Base-by-base conservation (phyloP, 1,140 invertebrate genomes). In the Drosophila dunni region DNA sequence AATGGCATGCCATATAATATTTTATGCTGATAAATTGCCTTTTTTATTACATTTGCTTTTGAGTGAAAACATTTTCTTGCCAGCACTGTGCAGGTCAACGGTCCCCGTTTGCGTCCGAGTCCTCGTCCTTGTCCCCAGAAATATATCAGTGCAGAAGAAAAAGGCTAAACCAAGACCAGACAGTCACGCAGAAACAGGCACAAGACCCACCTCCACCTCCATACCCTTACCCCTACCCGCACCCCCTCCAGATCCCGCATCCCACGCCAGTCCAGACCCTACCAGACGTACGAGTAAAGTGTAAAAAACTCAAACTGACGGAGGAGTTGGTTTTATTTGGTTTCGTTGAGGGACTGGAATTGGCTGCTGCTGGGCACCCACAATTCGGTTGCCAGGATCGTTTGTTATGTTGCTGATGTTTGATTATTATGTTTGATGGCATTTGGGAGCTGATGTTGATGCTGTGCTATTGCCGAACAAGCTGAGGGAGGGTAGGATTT, bases 371-470 rank as follows among this genome's bases (percentile, higher is more conserved):
- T 72, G 54, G 78, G 48, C 79, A 79, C 61, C 79, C 68, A 88
- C 75, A 83, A 74, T 89, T 88, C 51, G 80, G 84, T 70, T 84
- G 80, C 84, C 48, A 17, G 72, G 68, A 81, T 89, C 85, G 85
- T 89, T 89, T 89, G 84, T 89, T 89, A 89, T 89, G 85, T 79
- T 84, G 78, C 80, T 89, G 84, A 89, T 89, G 84, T 89, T 89
- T 89, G 84, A 89, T 89, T 89, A 89, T 89, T 89, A 89, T 89
- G 85, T 89, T 89, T 89, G 84, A 89, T 89, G 84, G 84, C 80
- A 81, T 80, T 84, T 61, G 66, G 63, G 65, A 76, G 75, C 68
- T 74, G 76, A 67, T 36, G 56, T 29, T 29, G 24, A 29, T 29
- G 24, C 24, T 29, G 24, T 29, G 24, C 24, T 29, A 29, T 29